Base-by-base conservation (phyloP, 2,888 invertebrate species). In the Micropterix aruncella region DNA sequence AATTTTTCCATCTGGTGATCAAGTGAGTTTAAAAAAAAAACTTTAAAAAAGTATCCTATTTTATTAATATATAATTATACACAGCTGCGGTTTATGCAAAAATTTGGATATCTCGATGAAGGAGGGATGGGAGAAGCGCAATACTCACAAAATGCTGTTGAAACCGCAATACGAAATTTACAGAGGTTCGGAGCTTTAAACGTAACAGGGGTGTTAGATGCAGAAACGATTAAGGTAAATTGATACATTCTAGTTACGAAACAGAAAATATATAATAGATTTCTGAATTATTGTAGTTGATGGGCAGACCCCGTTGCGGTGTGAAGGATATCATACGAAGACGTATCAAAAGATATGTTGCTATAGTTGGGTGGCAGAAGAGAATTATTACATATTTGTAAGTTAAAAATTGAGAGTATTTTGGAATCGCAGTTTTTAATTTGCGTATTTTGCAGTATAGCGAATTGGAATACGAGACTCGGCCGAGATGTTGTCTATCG, bases 181-280 rank as follows among this genome's bases (percentile, higher is more conserved):
- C 87, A 88, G 60, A 74, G 67, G 52, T 86, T 78, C 60, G 86
- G 83, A 9, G 81, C 76, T 1, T 62, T 88, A 4, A 69, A 76
- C 37, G 68, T 77, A 55, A 84, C 83, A 1, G 87, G 87, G 2
- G 57, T 67, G 16, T 56, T 86, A 27, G 83, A 87, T 56, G 63
- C 69, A 17, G 66, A 65, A 1, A 87, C 86, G 0, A 60, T 75
- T 46, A 61, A 73, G 60, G 82, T 79, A 59, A 52, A 53, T 47
- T 3, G n/a, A 44, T n/a, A n/a, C n/a, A n/a, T n/a, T n/a, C n/a
- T n/a, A n/a, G n/a, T n/a, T n/a, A n/a, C n/a, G n/a, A n/a, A n/a
- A n/a, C n/a, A n/a, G n/a, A n/a, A n/a, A n/a, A n/a, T n/a, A n/a
- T n/a, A n/a, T n/a, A n/a, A n/a, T n/a, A n/a, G n/a, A n/a, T n/a